phyloP scores from a whole-genome alignment of 2,113 vertebrate genomes.

The Chloroceryle aenea region DNA sequence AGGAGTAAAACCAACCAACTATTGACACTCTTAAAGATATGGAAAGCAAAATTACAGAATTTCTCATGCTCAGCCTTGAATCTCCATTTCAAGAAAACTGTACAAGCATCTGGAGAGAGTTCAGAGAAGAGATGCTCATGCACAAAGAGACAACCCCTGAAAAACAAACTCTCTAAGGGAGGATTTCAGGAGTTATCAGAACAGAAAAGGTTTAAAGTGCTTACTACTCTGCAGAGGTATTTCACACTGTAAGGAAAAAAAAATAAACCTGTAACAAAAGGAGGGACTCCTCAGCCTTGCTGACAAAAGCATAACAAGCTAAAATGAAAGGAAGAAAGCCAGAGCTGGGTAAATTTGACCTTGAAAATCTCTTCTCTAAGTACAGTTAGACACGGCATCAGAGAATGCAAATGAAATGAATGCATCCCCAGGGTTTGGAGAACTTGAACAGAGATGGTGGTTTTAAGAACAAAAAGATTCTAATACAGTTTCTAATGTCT shows the following conservation, averaged over 20 bases:
- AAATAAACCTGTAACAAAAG: not conserved
- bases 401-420: not conserved
- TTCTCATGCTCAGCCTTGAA: not conserved
- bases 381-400: not conserved
- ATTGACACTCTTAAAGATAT: not conserved
- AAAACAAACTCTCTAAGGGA: not conserved
- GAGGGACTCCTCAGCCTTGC: not conserved
- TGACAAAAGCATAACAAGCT: not conserved
- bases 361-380: not conserved
- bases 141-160: not conserved
- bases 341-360: not conserved
- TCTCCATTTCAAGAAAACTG: not conserved
- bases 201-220: not conserved
- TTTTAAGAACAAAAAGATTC: not conserved
- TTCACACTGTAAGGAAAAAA: not conserved
- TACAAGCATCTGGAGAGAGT: not conserved
- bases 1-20: accelerated
- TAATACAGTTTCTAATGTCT: not conserved
- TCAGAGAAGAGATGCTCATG: not conserved
- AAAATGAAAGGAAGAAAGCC: not conserved
- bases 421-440: not conserved
- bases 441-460: not conserved
- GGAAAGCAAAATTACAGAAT: not conserved
- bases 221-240: not conserved
- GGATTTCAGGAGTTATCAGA: not conserved